Conservation (phyloP, 2,113 vertebrate genomes). For the Murina feae region DNA sequence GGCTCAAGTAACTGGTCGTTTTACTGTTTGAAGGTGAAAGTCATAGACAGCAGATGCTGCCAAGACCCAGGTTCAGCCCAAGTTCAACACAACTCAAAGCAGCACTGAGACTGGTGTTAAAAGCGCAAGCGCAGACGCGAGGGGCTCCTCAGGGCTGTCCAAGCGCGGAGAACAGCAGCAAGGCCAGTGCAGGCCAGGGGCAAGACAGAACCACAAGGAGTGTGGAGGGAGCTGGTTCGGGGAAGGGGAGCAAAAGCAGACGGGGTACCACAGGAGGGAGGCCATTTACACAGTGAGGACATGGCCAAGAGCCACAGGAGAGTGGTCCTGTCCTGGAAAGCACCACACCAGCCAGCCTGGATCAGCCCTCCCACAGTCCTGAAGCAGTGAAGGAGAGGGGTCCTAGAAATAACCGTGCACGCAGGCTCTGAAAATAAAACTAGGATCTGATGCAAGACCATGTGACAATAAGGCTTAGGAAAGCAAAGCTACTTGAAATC, state of each 20-base stretch:
- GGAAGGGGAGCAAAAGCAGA: background rate
- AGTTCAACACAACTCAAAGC: constrained; percentile 44
- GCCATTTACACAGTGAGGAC: background rate
- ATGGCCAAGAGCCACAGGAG: background rate
- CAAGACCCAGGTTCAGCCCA: constrained; percentile 39
- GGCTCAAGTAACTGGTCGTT: constrained; percentile 26
- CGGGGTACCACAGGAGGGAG: background rate
- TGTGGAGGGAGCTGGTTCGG: accelerated
- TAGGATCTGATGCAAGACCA: background rate
- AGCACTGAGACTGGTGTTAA: background rate
- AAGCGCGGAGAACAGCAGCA: background rate
- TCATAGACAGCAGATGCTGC: background rate
- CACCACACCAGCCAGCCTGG: background rate
- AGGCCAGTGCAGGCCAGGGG: background rate
- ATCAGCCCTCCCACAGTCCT: background rate
- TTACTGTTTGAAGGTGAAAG: constrained; percentile 34
- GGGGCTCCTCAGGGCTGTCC: background rate
- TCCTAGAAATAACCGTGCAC: background rate
- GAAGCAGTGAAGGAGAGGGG: background rate
- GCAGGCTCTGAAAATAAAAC: background rate
- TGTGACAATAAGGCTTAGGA: background rate
- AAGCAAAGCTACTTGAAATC: background rate
- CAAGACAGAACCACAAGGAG: background rate
- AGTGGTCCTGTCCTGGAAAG: background rate
- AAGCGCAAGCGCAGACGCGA: background rate